phyloP scores from a whole-genome alignment of 2,888 invertebrate species.

The Leptinotarsa tumamoca region DNA sequence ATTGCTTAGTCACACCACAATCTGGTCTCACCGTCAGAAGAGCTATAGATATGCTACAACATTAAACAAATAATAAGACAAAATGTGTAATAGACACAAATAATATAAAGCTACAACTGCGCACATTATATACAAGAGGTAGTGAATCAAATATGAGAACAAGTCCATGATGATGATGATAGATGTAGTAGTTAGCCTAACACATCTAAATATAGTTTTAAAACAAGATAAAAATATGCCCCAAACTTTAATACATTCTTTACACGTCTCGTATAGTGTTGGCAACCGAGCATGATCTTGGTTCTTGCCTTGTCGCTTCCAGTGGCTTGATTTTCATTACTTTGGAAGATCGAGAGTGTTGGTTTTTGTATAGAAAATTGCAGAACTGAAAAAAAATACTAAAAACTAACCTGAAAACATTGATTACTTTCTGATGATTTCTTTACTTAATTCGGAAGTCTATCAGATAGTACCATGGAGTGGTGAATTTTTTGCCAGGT shows the following conservation, averaged over 20 bases:
- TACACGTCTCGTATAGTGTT: conserved; percentile 34
- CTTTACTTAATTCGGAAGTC: too few species aligned
- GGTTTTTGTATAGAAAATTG: too few species aligned
- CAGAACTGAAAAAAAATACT: too few species aligned
- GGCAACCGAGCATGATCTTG: conserved; percentile 1
- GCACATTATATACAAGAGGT: conserved; percentile 54
- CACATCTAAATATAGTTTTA: conserved; percentile 61
- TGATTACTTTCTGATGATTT: too few species aligned
- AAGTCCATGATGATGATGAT: conserved; percentile 23
- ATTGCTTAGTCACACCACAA: conserved; percentile 65
- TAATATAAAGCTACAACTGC: conserved; percentile 42
- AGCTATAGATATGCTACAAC: conserved; percentile 43
- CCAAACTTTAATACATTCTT: conserved; percentile 60
- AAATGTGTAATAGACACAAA: conserved; percentile 43
- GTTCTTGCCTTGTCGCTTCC: neutral
- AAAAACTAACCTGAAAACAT: too few species aligned
- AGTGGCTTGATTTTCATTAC: neutral
- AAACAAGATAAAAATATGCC: conserved; percentile 52
- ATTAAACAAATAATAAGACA: conserved; percentile 40
- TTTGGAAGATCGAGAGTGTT: too few species aligned
- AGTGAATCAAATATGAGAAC: conserved; percentile 50
- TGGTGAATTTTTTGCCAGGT: too few species aligned
- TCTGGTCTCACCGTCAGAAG: conserved; percentile 50
- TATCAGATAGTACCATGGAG: too few species aligned
- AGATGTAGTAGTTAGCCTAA: conserved; percentile 55